Evolutionary conservation across 2,888 invertebrate species (phyloP).

Genomic region (Mactromeris polynyma): DNA sequence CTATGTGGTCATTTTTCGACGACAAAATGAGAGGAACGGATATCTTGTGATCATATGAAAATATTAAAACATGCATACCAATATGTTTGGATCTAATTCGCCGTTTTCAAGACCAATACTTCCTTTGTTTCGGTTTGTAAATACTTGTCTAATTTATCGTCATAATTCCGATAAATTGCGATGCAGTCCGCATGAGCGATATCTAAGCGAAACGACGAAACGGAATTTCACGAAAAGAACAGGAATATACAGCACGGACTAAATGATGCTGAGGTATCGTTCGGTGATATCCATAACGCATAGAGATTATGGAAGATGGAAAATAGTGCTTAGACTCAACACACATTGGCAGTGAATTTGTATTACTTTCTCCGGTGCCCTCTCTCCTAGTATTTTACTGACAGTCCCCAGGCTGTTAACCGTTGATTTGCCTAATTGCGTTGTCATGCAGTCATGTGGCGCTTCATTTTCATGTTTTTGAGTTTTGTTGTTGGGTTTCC

Average conservation of each 20-base stretch:
- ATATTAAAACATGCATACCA: not conserved
- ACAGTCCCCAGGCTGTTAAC: no score
- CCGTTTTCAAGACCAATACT: not conserved
- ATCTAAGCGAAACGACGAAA: conserved; percentile 12
- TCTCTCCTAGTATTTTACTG: no score
- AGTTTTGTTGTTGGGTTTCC: no score
- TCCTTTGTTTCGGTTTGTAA: conserved; percentile 13
- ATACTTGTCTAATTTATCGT: conserved; percentile 16
- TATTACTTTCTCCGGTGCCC: no score
- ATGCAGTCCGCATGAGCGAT: not conserved
- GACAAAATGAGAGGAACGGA: not conserved
- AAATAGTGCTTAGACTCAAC: no score
- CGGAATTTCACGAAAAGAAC: not conserved
- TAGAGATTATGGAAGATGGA: no score
- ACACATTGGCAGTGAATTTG: no score
- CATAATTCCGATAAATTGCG: not conserved
- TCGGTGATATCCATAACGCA: no score
- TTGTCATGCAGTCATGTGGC: no score
- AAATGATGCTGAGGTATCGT: no score
- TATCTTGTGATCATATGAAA: not conserved
- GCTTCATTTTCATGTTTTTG: no score
- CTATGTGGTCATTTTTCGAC: not conserved
- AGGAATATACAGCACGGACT: not conserved
- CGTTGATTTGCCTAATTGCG: no score
- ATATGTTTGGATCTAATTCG: not conserved